Conservation (phyloP, 2,888 invertebrate species). For the Sisyra terminalis region DNA sequence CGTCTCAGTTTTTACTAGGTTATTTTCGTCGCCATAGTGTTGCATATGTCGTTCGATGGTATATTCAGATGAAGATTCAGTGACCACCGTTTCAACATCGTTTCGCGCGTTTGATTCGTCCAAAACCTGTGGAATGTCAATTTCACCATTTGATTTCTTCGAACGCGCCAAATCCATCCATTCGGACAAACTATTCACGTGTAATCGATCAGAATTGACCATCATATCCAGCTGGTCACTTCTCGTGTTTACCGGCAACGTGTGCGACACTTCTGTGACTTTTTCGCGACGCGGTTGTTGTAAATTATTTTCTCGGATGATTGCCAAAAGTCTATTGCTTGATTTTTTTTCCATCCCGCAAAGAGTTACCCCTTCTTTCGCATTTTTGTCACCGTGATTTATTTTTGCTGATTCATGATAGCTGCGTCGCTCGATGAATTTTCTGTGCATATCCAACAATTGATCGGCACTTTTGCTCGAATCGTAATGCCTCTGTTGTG, state of each 20-base stretch:
- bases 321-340: conserved; percentile 41
- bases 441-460: conserved; percentile 50
- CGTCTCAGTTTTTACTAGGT: conserved; percentile 6
- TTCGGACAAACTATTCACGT: conserved; percentile 27
- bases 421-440: conserved; percentile 42
- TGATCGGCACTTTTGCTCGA: conserved; percentile 37
- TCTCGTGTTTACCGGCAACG: neutral
- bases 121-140: neutral
- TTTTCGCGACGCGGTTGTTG: conserved; percentile 15
- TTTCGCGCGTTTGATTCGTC: neutral
- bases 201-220: conserved; percentile 14
- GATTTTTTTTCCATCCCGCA: conserved; percentile 2
- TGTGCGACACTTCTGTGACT: conserved; percentile 11
- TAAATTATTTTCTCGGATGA: conserved; percentile 32
- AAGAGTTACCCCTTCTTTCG: conserved; percentile 5
- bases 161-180: conserved; percentile 31
- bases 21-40: neutral
- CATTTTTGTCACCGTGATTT: conserved; percentile 5
- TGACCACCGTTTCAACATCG: neutral
- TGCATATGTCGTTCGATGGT: neutral
- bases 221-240: conserved; percentile 8
- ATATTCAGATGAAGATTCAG: neutral
- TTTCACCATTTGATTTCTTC: neutral
- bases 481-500: conserved; percentile 43
- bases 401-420: conserved; percentile 15